A percentile compares a stretch with the other conserved stretches of the same genome.
These are phyloP conservation scores for Phoenoteleia sp. DNA, from an alignment of 2,888 invertebrate genomes.

Conservation along the genomic window DNA sequence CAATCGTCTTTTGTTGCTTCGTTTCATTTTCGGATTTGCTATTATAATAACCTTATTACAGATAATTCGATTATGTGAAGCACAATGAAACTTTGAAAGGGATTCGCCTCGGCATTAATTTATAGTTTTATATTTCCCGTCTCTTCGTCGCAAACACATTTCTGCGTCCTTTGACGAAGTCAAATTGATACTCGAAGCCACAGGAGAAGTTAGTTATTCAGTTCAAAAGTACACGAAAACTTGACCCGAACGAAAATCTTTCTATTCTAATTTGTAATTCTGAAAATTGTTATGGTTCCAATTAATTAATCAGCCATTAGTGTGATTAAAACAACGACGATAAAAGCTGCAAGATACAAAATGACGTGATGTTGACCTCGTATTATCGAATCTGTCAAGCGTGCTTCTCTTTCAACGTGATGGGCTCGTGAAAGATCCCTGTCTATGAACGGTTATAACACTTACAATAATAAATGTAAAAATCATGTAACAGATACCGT, in stretches of 20 bases:
- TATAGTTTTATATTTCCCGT: background rate
- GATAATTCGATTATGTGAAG: background rate
- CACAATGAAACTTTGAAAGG: slow-evolving; percentile 19
- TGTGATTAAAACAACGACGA: slow-evolving; percentile 55
- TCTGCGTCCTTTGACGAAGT: background rate
- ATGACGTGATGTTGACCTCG: slow-evolving; percentile 51
- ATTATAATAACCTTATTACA: slow-evolving; percentile 43
- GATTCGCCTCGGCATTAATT: slow-evolving; percentile 13
- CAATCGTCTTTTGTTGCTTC: slow-evolving; percentile 22
- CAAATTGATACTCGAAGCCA: background rate
- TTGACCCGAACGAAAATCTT: background rate
- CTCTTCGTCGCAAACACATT: background rate
- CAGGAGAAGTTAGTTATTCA: background rate
- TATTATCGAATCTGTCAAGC: slow-evolving; percentile 55
- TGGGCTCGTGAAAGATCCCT: slow-evolving; percentile 38
- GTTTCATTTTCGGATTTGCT: background rate
- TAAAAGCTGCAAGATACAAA: slow-evolving; percentile 56
- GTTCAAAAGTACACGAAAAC: background rate
- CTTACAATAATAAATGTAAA: slow-evolving; percentile 50
- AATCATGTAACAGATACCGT: slow-evolving; percentile 71
- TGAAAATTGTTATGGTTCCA: background rate
- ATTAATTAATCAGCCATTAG: slow-evolving; percentile 55
- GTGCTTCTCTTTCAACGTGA: slow-evolving; percentile 61
- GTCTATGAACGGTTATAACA: slow-evolving; percentile 52
- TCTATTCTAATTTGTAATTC: background rate